Base-by-base conservation (phyloP, 2,113 vertebrate species). In the Prochilodus magdalenae region DNA sequence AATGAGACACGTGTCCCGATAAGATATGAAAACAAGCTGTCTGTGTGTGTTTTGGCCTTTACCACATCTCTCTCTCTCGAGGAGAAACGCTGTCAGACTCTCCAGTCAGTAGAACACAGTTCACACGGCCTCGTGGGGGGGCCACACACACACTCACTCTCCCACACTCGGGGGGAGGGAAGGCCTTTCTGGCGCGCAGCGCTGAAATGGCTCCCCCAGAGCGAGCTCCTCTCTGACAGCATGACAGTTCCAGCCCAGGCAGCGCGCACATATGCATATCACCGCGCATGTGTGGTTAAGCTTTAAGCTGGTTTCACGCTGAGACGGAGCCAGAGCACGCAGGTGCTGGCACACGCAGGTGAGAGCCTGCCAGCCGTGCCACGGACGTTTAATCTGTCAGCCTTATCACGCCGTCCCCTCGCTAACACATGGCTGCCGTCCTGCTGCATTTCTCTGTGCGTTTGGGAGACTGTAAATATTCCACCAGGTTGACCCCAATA, bases 231-330 rank as follows among this genome's bases (percentile, higher is more conserved):
- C 63, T 82, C 53, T 76, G 73, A 76, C 80, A 82, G 53, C 51
- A 55, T 75, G 75, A 67, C 80, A 82, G 80, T 55, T 69, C 30
- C 65, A 77, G 65, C 22, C 36, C 27, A 65, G 73, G 71, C 26
- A 66, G 15, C 14, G 40, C 24, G 57, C 62, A 60, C 51, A 71
- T 71, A 77, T 79, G 76, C 71, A 73, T 77, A 79, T 79, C 27
- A 74, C 70, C 60, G 44, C 83, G 59, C 79, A 49, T 73, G 69
- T 33, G 53, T 69, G 69, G 40, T 72, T 12, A 10, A 30, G 14
- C 63, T 66, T 66, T 66, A 66, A 66, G 63, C 63, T 66, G 15
- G 27, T 66, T 66, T 66, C 29, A 66, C 14, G 22, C 63, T 30
- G 29, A 30, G 27, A 33, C 63, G 33, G 16, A 11, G 30, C 63